Base-by-base conservation (phyloP, 1,140 invertebrate genomes). In the Hyles euphorbiae region DNA sequence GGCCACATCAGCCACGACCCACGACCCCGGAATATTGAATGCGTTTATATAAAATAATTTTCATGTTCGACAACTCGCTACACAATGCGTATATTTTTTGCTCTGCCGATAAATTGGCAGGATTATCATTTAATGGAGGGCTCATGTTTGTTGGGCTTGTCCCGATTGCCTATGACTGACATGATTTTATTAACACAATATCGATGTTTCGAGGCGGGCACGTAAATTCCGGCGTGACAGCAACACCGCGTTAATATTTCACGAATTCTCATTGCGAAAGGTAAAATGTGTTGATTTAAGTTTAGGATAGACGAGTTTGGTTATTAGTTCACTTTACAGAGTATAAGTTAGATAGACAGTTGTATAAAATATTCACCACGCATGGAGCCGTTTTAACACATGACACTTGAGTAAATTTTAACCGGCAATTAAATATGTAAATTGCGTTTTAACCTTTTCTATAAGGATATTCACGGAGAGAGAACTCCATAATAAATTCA, bases 41-140 rank as follows among this genome's bases (percentile, higher is more conserved):
- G 83, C 80, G 85, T 88, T 88, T 88, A 88, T 88, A 85, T 88
- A 88, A 88, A 88, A 88, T 88, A 83, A 88, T 88, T 86, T 88
- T 88, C 83, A 73, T 88, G 85, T 88, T 83, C 81, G 77, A 88
- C 85, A 88, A 88, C 74, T 85, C 78, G 61, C 78, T 61, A 79
- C 81, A 86, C 83, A 88, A 88, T 85, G 60, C 72, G 76, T 76
- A 79, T 81, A 83, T 86, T 87, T 88, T 88, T 86, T 88, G 82
- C 76, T 77, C 70, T 68, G 74, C 64, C 84, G 76, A 88, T 88
- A 86, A 85, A 88, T 88, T 87, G 85, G 81, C 72, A 71, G 85
- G 83, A 88, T 88, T 88, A 88, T 88, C 85, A 84, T 87, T 85
- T 88, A 88, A 86, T 88, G 85, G 83, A 84, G 85, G 85, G 85